Evolutionary conservation across 2,888 invertebrate species (phyloP), one percentile per base, ranked within the genome.

Genomic region (Cyaniris semiargus): DNA sequence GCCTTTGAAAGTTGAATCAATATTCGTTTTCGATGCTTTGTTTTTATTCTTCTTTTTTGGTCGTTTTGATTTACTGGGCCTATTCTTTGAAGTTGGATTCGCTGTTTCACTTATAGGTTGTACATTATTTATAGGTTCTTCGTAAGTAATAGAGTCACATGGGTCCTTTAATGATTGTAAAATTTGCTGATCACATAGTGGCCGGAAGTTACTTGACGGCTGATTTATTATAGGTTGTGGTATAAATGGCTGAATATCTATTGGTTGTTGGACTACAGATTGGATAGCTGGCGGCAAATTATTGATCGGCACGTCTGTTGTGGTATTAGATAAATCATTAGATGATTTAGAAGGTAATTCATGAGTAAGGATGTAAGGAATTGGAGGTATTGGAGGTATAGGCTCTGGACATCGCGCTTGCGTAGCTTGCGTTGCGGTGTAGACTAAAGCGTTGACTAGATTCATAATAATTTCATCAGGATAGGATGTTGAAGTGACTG

Each of bases 371-470:
- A 74, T 74, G 5, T 74, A 74, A 23, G 74, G 74, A 18, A 74
- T 74, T 15, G 74, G 74, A 13, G 74, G 74, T 31, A 66, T 66
- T 66, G 74, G 27, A 53, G 74, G 74, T 18, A 48, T 38, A 38
- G 70, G 48, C 1, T 53, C 76, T 8, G 44, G 34, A 27, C 72
- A 27, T 10, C 72, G 56, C 79, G 79, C 83, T 27, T 84, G 76
- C 8, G 76, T 70, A 10, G 70, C 78, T 71, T 87, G 86, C 1
- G 88, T 86, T 15, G 88, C 85, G 3, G 87, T 88, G 44, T 85
- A 86, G 27, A 92, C 86, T 31, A 92, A 81, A 10, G 91, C 92
- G 76, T 91, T 90, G 15, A 91, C 86, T 53, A 92, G 82, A 79
- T 89, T 90, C 80, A 88, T 83, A 10, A 92, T 89, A 21, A 92